A percentile compares a stretch with the other conserved stretches of the same genome.
phyloP scores from a whole-genome alignment of 1,140 invertebrate genomes.

The Drosophila kohkoa region DNA sequence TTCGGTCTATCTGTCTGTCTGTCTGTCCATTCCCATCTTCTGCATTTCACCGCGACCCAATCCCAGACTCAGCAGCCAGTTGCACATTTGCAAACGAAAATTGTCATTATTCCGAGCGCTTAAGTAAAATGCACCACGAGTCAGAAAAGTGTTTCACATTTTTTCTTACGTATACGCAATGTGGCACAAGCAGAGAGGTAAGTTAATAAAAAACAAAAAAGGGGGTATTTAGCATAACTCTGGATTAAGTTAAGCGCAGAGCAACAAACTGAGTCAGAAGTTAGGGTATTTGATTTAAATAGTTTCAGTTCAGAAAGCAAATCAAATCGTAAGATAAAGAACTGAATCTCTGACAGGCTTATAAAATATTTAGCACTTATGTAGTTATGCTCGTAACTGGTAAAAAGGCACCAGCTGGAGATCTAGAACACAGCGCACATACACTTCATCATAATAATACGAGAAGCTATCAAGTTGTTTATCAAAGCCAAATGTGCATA shows the following conservation, averaged over 20 bases:
- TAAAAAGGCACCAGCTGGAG: conserved; percentile 9
- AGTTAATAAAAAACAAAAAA: background rate
- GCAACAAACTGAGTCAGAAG: too few species aligned
- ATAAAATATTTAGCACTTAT: conserved; percentile 8
- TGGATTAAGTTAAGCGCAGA: too few species aligned
- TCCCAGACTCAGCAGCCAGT: conserved; percentile 1
- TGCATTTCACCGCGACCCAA: background rate
- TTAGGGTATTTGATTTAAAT: too few species aligned
- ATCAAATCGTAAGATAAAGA: too few species aligned
- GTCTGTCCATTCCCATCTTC: background rate
- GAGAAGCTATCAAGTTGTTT: conserved; percentile 34
- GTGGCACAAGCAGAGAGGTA: conserved; percentile 2
- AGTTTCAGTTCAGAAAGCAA: too few species aligned
- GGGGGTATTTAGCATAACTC: too few species aligned
- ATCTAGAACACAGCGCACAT: conserved; percentile 8
- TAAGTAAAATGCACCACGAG: conserved; percentile 58
- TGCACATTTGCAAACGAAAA: conserved; percentile 66
- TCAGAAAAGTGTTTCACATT: conserved; percentile 55
- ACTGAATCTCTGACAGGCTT: background rate
- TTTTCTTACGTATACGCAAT: conserved; percentile 44
- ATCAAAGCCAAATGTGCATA: conserved; percentile 31
- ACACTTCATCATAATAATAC: conserved; percentile 40
- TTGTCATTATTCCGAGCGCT: conserved; percentile 61
- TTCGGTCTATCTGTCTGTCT: background rate
- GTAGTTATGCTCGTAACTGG: background rate